Base-by-base conservation (phyloP, 2,888 invertebrate genomes). In the Cantharis flavilabris region DNA sequence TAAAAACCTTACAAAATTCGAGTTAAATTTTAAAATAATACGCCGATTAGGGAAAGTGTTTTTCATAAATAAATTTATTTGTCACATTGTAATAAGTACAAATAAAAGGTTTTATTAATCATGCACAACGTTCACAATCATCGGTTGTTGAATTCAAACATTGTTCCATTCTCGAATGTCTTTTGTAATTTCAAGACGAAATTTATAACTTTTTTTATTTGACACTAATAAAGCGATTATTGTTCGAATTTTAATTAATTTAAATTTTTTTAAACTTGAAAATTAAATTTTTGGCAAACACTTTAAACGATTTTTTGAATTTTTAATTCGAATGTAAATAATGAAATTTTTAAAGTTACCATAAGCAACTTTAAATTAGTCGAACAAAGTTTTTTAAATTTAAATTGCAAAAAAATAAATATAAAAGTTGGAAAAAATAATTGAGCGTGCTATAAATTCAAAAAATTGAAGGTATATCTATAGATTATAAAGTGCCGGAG, bases 401-500 rank as follows among this genome's bases (percentile, higher is more conserved):
- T 64, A 16, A 64, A 26, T 23, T 67, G 65, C 23, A 67, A 67
- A 49, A 49, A 30, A 49, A n/a, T 7, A 2, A n/a, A 49, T 7
- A 0, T n/a, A 49, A 49, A 49, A 49, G 1, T 49, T 49, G 9
- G n/a, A 49, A 49, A 23, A 16, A 69, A 69, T 9, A 49, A 49
- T 11, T 62, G 49, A 71, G 72, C 72, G 72, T 76, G 76, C 72
- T 62, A 9, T 20, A 14, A 67, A 72, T 13, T 62, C 33, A 71
- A 75, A 49, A 49, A 49, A n/a, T 49, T 49, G 49, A 49, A n/a
- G 49, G 5, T 11, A 30, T 7, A 49, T 49, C 49, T n/a, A 49
- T 49, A 49, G 49, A 75, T 71, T 14, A 23, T 33, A 70, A 33
- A 71, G 62, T 71, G 75, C 28, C 30, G 62, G n/a, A 28, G 30